Evolutionary conservation across 2,888 invertebrate species (phyloP).

Genomic region (Pollenia griseotomentosa): DNA sequence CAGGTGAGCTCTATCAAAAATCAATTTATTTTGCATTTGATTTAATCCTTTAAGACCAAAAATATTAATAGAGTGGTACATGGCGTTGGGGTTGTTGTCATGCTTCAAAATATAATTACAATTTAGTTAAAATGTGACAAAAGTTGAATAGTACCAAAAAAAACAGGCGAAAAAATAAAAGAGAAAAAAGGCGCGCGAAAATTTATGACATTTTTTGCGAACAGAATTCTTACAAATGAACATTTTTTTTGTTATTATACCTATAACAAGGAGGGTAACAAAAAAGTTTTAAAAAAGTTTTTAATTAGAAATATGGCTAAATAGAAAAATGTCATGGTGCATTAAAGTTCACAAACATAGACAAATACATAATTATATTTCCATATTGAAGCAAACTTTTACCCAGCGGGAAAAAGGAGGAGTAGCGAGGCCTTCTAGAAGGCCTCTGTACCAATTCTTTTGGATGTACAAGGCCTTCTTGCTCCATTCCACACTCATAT

Average conservation of each 20-base stretch:
- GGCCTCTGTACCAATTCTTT: no score
- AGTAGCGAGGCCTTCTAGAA: no score
- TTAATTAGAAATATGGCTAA: constrained; percentile 52
- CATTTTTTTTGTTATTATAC: constrained; percentile 16
- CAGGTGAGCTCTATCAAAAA: constrained; percentile 53
- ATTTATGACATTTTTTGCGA: not conserved
- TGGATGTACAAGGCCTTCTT: no score
- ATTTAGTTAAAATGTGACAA: not conserved
- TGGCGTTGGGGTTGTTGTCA: not conserved
- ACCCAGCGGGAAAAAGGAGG: no score
- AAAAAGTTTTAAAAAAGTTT: constrained; percentile 56
- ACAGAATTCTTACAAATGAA: constrained; percentile 31
- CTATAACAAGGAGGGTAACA: constrained; percentile 23
- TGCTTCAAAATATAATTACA: not conserved
- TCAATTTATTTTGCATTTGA: constrained; percentile 69
- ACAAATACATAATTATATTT: constrained; percentile 4
- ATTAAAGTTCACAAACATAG: constrained; percentile 34
- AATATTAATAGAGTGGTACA: not conserved
- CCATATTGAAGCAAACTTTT: not conserved
- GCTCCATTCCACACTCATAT: no score
- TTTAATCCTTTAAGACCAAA: constrained; percentile 61
- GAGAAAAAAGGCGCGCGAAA: not conserved
- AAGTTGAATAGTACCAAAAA: not conserved
- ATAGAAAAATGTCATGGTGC: constrained; percentile 41
- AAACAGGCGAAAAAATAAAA: not conserved